A percentile compares a stretch with the other conserved stretches of the same genome.
These are phyloP conservation scores for Prionailurus bengalensis DNA, from an alignment of 2,113 vertebrate genomes.

Conservation along the genomic window DNA sequence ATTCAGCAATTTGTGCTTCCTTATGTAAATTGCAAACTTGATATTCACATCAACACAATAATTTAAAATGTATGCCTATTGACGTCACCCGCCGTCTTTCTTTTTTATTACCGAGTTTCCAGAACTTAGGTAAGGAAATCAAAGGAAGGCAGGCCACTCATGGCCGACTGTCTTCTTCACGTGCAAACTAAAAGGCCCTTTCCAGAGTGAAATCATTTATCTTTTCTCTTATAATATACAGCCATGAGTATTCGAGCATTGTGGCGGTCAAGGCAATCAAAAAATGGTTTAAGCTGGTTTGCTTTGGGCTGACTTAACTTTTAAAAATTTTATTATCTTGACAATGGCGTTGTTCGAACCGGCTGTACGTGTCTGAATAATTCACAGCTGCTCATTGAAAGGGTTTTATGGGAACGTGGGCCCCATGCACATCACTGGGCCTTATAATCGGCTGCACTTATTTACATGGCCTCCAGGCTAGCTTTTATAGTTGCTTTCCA, in stretches of 20 bases:
- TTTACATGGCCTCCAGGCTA: not conserved
- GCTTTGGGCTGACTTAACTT: not conserved
- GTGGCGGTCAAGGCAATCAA: not conserved
- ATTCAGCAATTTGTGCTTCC: not conserved
- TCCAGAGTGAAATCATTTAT: not conserved
- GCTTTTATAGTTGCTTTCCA: not conserved
- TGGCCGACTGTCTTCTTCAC: not conserved
- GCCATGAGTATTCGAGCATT: not conserved
- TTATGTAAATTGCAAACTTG: not conserved
- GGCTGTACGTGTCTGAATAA: not conserved
- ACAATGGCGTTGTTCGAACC: not conserved
- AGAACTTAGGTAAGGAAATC: not conserved
- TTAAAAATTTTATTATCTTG: not conserved
- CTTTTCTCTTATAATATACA: not conserved
- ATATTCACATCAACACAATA: slow-evolving; percentile 5
- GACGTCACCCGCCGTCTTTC: not conserved
- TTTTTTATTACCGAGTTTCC: not conserved
- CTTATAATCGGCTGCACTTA: not conserved
- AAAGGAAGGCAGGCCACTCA: not conserved
- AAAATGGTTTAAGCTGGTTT: not conserved
- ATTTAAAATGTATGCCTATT: not conserved
- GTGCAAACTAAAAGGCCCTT: not conserved
- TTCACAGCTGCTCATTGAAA: not conserved
- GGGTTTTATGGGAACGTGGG: not conserved
- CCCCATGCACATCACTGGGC: not conserved